Evolutionary conservation across 2,113 vertebrate genomes (phyloP), one percentile per base, ranked within the genome.

Genomic region (Eretmochelys imbricata): DNA sequence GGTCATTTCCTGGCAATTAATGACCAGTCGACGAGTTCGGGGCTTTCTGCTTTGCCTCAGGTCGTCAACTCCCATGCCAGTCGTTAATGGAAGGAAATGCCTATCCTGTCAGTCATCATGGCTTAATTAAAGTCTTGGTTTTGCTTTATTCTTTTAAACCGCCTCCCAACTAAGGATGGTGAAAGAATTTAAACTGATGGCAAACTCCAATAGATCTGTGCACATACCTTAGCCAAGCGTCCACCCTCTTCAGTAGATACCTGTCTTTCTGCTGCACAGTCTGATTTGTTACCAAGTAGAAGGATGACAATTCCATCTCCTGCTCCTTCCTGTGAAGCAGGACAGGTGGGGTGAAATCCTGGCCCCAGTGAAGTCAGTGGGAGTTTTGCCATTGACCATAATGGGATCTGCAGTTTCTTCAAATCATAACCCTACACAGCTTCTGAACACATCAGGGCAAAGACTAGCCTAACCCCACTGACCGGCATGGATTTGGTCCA

Each of bases 271-370:
- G 96, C 92, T 53, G 91, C 90, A 1, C 97, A 85, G 95, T 99
- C 99, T 1, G 79, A 98, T 97, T 99, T 99, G 98, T 99, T 99
- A 55, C 99, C 99, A 9, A 99, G 97, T 38, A 99, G 98, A 87
- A 99, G 96, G 94, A 99, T 19, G 9, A 94, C 85, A 3, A 98
- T 97, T 25, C 98, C 93, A 0, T 98, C 98, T 3, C 94, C 75
- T 59, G 98, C 98, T 83, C 95, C 97, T 29, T 99, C 99, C 99
- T 99, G 97, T 29, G 91, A 95, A 94, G 93, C 19, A 87, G 35
- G 69, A 38, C 65, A 62, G 2, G 51, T 3, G 46, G 11, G 89
- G 7, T 2, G 1, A 69, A 84, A 49, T 48, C 20, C 46, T 35
- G 57, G 62, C 35, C 12, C 19, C 38, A 24, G 11, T 65, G 29